phyloP scores from a whole-genome alignment of 2,113 vertebrate genomes.

The Numida meleagris region DNA sequence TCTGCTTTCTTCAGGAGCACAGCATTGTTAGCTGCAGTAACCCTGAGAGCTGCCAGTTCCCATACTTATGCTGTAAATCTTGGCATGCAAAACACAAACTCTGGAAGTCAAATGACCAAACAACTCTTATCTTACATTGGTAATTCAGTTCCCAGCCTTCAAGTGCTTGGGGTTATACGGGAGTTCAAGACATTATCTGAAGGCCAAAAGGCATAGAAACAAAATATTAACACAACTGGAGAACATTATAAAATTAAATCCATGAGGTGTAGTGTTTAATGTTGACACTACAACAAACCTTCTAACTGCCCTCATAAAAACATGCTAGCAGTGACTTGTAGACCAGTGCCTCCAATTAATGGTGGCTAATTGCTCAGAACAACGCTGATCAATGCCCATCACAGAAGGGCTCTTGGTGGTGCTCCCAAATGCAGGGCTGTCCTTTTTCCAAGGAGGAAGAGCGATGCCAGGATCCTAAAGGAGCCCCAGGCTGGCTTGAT shows the following conservation, averaged over 20 bases:
- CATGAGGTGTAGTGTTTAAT: background rate
- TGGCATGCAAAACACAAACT: background rate
- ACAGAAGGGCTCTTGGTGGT: background rate
- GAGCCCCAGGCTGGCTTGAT: background rate
- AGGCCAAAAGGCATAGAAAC: background rate
- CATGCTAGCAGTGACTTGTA: background rate
- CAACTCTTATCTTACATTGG: background rate
- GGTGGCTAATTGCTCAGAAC: background rate
- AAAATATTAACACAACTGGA: background rate
- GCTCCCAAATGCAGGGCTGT: background rate
- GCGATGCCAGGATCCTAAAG: accelerated
- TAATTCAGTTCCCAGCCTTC: background rate
- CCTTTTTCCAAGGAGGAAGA: accelerated
- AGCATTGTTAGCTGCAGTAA: background rate
- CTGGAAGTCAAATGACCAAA: background rate
- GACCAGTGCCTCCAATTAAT: accelerated
- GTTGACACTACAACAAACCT: background rate
- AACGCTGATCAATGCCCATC: background rate
- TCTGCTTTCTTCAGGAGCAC: background rate
- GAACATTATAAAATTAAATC: background rate
- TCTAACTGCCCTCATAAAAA: background rate
- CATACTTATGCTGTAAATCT: background rate
- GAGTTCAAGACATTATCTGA: background rate
- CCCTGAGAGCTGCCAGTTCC: background rate
- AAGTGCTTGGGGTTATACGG: background rate